Evolutionary conservation across 2,113 vertebrate species (phyloP).

Genomic region (Aspidoscelis tigris): DNA sequence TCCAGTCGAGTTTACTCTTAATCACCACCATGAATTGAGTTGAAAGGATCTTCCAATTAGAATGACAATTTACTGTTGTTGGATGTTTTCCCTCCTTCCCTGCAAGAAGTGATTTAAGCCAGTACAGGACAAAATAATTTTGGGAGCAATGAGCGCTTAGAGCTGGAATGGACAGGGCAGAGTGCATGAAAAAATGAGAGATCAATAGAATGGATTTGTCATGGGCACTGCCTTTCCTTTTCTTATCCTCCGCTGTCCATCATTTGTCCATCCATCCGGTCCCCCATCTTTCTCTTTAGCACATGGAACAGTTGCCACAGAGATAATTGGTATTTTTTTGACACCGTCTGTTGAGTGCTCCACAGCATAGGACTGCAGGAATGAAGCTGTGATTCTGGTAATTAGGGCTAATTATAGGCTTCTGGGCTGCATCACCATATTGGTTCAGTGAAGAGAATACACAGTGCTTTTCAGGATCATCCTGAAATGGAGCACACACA

Average conservation of each 20-base stretch:
- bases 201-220: conserved; percentile 4
- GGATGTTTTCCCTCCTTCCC: neutral
- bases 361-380: conserved; percentile 37
- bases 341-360: conserved; percentile 50
- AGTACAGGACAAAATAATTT: neutral
- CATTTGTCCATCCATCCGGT: neutral
- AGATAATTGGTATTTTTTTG: conserved; percentile 64
- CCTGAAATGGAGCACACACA: neutral
- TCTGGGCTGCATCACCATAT: conserved; percentile 42
- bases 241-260: conserved; percentile 2
- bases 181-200: neutral
- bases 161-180: neutral
- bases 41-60: neutral
- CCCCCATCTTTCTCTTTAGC: conserved; percentile 32
- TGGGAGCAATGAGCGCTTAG: neutral
- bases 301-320: conserved; percentile 41
- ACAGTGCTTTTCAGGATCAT: conserved; percentile 26
- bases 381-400: conserved; percentile 57
- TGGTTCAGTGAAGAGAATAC: neutral
- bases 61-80: neutral
- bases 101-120: neutral
- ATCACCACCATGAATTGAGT: neutral
- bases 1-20: neutral
- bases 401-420: conserved; percentile 62
- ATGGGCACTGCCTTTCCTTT: neutral